Evolutionary conservation across 2,113 vertebrate species (phyloP), one percentile per base, ranked within the genome.

Genomic region (Daphoenositta chrysoptera): DNA sequence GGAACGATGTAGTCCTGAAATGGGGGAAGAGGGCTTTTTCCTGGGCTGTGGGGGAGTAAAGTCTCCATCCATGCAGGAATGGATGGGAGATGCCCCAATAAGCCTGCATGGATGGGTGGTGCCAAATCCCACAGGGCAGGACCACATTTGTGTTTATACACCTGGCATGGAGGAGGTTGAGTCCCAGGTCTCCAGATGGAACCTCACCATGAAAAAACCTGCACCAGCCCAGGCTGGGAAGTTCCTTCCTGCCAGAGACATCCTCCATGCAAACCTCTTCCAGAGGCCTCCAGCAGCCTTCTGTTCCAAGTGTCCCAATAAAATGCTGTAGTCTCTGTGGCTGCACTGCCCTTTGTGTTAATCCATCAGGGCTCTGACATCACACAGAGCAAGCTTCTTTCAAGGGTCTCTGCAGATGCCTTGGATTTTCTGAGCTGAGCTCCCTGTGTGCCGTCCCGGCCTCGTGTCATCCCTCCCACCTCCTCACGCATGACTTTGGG

Each of bases 171-270:
- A 56, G 66, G 11, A 76, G 13, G 50, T 48, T 6, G 57, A 50
- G 22, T 50, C 39, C n/a, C 22, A 35, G 14, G 22, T 40, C 30
- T 78, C 50, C 56, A 71, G 26, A 7, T 64, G 71, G 37, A 70
- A 21, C 28, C 28, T 76, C 17, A 21, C 17, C 42, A 7, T 24
- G n/a, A 35, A 35, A 35, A 24, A 24, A 10, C 33, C 30, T 47
- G 4, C 33, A 37, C 16, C 30, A 60, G 58, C 13, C 16, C 56
- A n/a, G 35, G 27, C 35, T 24, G 28, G 30, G 37, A 15, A 39
- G 4, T 39, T 61, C 8, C 40, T 79, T 78, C 1, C 0, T n/a
- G 30, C 33, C 0, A 1, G 48, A 68, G 58, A 17, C 14, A 44
- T 33, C 15, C 14, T 71, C 56, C 15, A 9, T 27, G 37, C 48